A percentile compares a stretch with the other conserved stretches of the same genome.
These are phyloP conservation scores for Dicyrtoma fusca DNA, from an alignment of 2,888 invertebrate genomes.

Conservation along the genomic window DNA sequence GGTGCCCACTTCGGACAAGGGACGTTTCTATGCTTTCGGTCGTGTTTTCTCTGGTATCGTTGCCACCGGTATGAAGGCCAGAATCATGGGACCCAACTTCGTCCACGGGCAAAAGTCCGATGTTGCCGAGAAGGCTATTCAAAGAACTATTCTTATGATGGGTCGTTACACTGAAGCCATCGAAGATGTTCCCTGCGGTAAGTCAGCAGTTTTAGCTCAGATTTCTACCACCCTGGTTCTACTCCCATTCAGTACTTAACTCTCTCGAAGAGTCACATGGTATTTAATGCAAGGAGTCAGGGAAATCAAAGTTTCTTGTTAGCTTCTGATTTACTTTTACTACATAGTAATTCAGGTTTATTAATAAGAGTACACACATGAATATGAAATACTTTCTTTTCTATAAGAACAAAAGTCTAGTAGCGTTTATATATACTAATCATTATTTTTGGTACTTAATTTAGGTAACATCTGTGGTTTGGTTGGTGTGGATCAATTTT, in stretches of 20 bases:
- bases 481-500: slow-evolving; percentile 99
- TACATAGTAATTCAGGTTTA: slow-evolving; percentile 8
- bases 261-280: slow-evolving; percentile 34
- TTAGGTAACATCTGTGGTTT: slow-evolving; percentile 97
- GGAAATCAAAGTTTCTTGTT: slow-evolving; percentile 40
- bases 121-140: slow-evolving; percentile 97
- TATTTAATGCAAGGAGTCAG: slow-evolving; percentile 55
- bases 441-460: too few relatives aligned
- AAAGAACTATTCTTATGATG: slow-evolving; percentile 99
- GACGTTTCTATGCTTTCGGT: slow-evolving; percentile 99
- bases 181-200: slow-evolving; percentile 96
- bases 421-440: too few relatives aligned
- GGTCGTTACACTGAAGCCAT: slow-evolving; percentile 99
- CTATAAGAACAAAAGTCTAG: too few relatives aligned
- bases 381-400: too few relatives aligned
- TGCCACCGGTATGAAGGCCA: slow-evolving; percentile 84
- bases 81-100: slow-evolving; percentile 83
- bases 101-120: slow-evolving; percentile 98
- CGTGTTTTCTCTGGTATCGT: slow-evolving; percentile 98
- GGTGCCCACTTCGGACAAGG: slow-evolving; percentile 99
- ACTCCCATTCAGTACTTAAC: slow-evolving; percentile 53
- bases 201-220: slow-evolving; percentile 50
- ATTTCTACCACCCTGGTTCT: slow-evolving; percentile 44
- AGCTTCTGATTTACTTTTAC: slow-evolving; percentile 1
- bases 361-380: background rate